Evolutionary conservation across 2,888 invertebrate genomes (phyloP).

Genomic region (Alentia gelatinosa): DNA sequence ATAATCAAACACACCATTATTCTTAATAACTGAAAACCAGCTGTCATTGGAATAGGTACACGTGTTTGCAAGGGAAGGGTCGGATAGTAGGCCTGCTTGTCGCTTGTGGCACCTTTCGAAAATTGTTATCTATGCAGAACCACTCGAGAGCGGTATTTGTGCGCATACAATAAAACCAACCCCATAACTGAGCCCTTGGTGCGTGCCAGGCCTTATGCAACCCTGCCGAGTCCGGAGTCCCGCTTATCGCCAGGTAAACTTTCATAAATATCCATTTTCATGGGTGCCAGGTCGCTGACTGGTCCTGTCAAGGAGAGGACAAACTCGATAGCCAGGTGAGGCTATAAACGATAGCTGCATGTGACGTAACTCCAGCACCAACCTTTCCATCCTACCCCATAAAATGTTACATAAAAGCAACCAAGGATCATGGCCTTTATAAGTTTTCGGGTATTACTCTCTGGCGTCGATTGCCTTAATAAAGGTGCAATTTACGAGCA

Average conservation of each 20-base stretch:
- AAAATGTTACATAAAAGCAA: neutral
- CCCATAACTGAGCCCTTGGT: neutral
- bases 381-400: neutral
- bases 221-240: neutral
- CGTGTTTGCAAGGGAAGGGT: too few relatives aligned
- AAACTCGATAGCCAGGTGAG: neutral
- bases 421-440: neutral
- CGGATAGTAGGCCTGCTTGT: too few relatives aligned
- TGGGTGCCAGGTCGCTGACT: neutral
- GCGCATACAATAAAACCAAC: constrained; percentile 17
- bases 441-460: neutral
- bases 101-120: neutral
- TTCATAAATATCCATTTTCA: constrained; percentile 29
- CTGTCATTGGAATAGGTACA: too few relatives aligned
- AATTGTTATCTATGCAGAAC: neutral
- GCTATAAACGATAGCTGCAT: neutral
- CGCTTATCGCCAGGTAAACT: constrained; percentile 37
- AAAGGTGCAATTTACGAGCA: neutral
- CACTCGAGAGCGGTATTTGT: neutral
- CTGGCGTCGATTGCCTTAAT: neutral
- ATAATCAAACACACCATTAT: too few relatives aligned
- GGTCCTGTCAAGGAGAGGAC: neutral
- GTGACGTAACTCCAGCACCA: neutral
- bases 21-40: too few relatives aligned
- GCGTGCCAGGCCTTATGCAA: neutral